Percentiles rank a stretch among this genome's conserved stretches.
Evolutionary conservation across 2,797 vertebrate genomes (phyloP).

Genomic region (Syndactyla subalaris): DNA sequence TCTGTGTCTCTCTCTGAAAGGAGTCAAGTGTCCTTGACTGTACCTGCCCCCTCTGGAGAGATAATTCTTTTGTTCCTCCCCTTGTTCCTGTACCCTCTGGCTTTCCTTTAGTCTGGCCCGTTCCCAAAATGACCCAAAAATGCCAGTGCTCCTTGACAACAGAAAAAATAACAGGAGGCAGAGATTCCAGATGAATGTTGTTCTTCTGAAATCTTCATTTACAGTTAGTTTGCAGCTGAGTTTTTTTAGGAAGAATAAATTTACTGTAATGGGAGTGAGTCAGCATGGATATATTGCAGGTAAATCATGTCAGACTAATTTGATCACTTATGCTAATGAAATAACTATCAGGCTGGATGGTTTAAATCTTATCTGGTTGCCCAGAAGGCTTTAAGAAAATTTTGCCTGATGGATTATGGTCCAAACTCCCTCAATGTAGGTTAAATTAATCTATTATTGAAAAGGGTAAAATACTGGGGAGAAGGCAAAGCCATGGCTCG

Average conservation of each 20-base stretch:
- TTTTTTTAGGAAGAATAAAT: background rate
- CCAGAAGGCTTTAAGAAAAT: conserved; percentile 16
- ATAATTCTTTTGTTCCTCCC: background rate
- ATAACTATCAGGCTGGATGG: conserved; percentile 31
- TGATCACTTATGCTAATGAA: conserved; percentile 56
- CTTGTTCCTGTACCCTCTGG: background rate
- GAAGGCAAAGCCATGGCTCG: background rate
- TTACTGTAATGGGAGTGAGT: conserved; percentile 9
- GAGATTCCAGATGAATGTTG: background rate
- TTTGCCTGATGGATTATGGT: background rate
- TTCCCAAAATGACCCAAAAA: background rate
- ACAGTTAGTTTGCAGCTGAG: background rate
- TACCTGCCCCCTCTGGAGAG: background rate
- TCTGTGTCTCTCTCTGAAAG: background rate
- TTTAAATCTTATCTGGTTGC: conserved; percentile 18
- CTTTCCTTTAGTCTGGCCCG: background rate
- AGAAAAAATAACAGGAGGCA: background rate
- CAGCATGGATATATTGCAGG: background rate
- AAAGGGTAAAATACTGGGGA: background rate
- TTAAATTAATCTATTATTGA: conserved; percentile 31
- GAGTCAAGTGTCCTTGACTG: background rate
- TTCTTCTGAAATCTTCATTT: background rate
- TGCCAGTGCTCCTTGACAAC: background rate
- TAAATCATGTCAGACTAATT: conserved; percentile 47
- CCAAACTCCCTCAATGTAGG: conserved; percentile 17